Evolutionary conservation across 2,888 invertebrate species (phyloP), one percentile per base, ranked within the genome.

Genomic region (Caenorhabditis panamensis): DNA sequence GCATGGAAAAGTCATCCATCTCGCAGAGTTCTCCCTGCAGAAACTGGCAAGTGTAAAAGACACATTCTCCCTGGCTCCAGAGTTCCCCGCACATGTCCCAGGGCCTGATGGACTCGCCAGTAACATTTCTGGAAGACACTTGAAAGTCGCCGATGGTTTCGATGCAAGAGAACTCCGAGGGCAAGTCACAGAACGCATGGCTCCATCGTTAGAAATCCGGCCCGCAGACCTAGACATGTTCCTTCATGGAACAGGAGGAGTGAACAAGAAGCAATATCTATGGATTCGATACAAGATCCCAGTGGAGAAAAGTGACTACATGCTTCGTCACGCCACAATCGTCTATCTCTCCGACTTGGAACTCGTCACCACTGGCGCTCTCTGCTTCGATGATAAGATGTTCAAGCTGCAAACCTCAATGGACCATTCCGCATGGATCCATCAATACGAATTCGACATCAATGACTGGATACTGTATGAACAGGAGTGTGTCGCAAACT

Each of bases 401-500:
- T 86, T 87, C 78, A 84, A 84, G 66, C 67, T 87, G 24, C 78
- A 78, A 59, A 87, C 87, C 5, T 84, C 86, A 0, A 79, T 87
- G 64, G 87, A 87, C 56, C 87, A 87, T 59, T 86, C 85, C 1
- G 85, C 84, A 1, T 87, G 87, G 87, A 81, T 84, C 44, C 85
- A 86, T 77, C 84, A 87, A 44, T 86, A 79, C 67, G 82, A 83
- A 84, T 88, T 88, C 79, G 86, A 88, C 68, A 84, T 86, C 26
- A 87, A 88, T 63, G 88, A 88, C 54, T 88, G 85, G 86, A 71
- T 88, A 8, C 81, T 88, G 1, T 88, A 86, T 61, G 88, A 88
- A 63, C 85, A 85, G 56, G 85, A 88, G 53, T 88, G 88, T 51
- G 82, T 87, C 1, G 82, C 84, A 28, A 86, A 88, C 37, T 83